A percentile compares a stretch with the other conserved stretches of the same genome.
phyloP scores from a whole-genome alignment of 2,888 invertebrate genomes.

The Diaprepes abbreviatus region DNA sequence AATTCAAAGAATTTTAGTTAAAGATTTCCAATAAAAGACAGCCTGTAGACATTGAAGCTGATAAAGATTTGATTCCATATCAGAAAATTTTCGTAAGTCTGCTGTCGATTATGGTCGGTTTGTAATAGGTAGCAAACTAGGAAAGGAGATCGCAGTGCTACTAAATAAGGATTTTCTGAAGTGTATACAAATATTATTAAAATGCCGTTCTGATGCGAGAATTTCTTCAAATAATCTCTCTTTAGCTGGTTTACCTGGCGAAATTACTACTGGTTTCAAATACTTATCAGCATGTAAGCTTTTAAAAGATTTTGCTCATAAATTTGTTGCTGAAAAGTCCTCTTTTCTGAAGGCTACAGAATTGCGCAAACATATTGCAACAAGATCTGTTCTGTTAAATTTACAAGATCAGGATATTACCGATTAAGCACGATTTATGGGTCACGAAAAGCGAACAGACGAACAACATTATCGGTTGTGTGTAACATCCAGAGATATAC shows the following conservation, averaged over 20 bases:
- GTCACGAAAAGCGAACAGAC: slow-evolving; percentile 45
- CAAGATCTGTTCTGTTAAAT: slow-evolving; percentile 45
- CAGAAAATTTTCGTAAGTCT: neutral
- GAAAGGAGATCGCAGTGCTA: slow-evolving; percentile 29
- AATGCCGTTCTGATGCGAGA: slow-evolving; percentile 34
- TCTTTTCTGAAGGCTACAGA: slow-evolving; percentile 50
- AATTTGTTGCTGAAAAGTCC: slow-evolving; percentile 53
- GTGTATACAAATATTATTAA: slow-evolving; percentile 39
- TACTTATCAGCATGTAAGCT: slow-evolving; percentile 53
- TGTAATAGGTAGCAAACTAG: slow-evolving; percentile 19
- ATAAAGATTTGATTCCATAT: slow-evolving; percentile 9
- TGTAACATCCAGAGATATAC: no score
- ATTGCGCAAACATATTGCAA: slow-evolving; percentile 55
- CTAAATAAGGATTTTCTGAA: slow-evolving; percentile 14
- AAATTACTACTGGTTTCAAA: neutral
- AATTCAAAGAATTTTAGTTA: slow-evolving; percentile 39
- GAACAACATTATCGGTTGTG: no score
- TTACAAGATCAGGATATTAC: slow-evolving; percentile 31
- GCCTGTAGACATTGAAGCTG: slow-evolving; percentile 6
- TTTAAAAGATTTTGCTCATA: slow-evolving; percentile 50
- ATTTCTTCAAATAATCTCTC: slow-evolving; percentile 35
- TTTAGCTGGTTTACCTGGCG: slow-evolving; percentile 35
- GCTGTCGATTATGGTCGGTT: slow-evolving; percentile 33
- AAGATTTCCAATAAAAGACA: slow-evolving; percentile 35
- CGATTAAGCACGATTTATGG: slow-evolving; percentile 46